Conservation (phyloP, 2,888 invertebrate species). For the Crossocerus cetratus region DNA sequence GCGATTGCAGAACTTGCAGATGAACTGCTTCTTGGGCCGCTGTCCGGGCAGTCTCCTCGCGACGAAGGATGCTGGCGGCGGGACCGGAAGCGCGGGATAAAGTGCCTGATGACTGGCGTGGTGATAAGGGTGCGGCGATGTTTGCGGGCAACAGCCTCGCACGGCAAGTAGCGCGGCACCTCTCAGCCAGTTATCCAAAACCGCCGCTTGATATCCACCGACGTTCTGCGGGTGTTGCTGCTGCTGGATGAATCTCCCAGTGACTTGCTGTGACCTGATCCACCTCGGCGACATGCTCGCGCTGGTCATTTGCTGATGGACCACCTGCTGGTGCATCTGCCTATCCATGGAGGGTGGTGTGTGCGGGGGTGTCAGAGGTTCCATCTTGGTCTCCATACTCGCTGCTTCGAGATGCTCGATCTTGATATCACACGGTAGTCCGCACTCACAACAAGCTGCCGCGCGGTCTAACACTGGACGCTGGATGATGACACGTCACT, state of each 20-base stretch:
- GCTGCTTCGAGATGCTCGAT: too few relatives aligned
- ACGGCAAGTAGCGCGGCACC: constrained; percentile 69
- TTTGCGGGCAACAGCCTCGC: constrained; percentile 74
- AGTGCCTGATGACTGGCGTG: constrained; percentile 51
- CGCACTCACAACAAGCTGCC: background rate
- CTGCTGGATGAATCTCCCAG: constrained; percentile 42
- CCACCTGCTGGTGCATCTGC: constrained; percentile 40
- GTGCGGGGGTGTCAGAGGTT: constrained; percentile 73
- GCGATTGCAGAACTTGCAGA: constrained; percentile 97
- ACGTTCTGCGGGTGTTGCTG: constrained; percentile 58
- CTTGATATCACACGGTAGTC: background rate
- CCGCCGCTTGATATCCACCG: constrained; percentile 63
- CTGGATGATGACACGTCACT: too few relatives aligned
- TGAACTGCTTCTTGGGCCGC: constrained; percentile 97
- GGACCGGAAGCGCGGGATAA: constrained; percentile 64
- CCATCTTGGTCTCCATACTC: constrained; percentile 71
- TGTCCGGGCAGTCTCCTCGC: constrained; percentile 87
- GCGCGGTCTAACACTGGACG: background rate
- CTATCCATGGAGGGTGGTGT: constrained; percentile 69
- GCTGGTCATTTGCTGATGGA: constrained; percentile 29
- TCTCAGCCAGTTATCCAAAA: constrained; percentile 71
- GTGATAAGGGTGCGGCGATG: constrained; percentile 73
- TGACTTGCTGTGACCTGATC: constrained; percentile 60
- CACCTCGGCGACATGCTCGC: constrained; percentile 58
- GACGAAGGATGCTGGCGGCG: constrained; percentile 78